A percentile compares a stretch with the other conserved stretches of the same genome.
These are phyloP conservation scores for Hypothenemus hampei DNA, from an alignment of 1,140 invertebrate genomes.

Conservation along the genomic window DNA sequence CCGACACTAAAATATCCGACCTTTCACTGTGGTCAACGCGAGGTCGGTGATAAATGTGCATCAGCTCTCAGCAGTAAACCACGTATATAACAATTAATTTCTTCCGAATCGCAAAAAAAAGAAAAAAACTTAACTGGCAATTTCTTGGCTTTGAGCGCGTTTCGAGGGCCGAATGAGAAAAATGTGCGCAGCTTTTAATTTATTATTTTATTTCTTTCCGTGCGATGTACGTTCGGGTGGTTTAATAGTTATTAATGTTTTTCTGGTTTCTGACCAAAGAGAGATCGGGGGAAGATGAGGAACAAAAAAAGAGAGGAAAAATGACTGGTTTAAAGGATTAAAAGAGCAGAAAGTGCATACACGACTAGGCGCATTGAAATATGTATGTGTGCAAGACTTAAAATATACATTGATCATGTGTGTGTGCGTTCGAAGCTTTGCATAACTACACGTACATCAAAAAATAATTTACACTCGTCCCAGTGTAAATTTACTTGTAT, in stretches of 20 bases:
- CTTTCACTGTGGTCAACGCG: slow-evolving; percentile 11
- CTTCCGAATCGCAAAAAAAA: slow-evolving; percentile 10
- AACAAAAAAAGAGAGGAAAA: slow-evolving; percentile 2
- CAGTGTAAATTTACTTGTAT: no score
- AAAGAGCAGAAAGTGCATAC: no score
- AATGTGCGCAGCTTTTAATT: slow-evolving; percentile 17
- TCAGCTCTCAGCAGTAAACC: slow-evolving; percentile 6
- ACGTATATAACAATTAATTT: slow-evolving; percentile 21
- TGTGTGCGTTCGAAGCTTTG: slow-evolving; percentile 4
- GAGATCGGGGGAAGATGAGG: no score
- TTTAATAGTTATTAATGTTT: slow-evolving; percentile 20
- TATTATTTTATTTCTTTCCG: slow-evolving; percentile 14
- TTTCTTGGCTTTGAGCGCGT: slow-evolving; percentile 1
- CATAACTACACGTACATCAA: no score
- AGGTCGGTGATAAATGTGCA: slow-evolving; percentile 8
- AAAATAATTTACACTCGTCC: no score
- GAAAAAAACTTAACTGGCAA: slow-evolving; percentile 15
- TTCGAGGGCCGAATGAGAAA: slow-evolving; percentile 9
- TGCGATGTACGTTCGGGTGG: slow-evolving; percentile 15
- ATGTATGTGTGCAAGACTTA: slow-evolving; percentile 14
- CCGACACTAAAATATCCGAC: slow-evolving; percentile 15
- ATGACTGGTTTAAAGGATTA: slow-evolving; percentile 7
- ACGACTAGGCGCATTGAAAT: slow-evolving; percentile 18
- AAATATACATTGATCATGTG: slow-evolving; percentile 10
- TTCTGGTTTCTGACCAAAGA: no score